Percentiles rank a stretch among this genome's conserved stretches.
These are phyloP conservation scores for Silurus meridionalis DNA, from an alignment of 2,113 vertebrate genomes.

Conservation along the genomic window DNA sequence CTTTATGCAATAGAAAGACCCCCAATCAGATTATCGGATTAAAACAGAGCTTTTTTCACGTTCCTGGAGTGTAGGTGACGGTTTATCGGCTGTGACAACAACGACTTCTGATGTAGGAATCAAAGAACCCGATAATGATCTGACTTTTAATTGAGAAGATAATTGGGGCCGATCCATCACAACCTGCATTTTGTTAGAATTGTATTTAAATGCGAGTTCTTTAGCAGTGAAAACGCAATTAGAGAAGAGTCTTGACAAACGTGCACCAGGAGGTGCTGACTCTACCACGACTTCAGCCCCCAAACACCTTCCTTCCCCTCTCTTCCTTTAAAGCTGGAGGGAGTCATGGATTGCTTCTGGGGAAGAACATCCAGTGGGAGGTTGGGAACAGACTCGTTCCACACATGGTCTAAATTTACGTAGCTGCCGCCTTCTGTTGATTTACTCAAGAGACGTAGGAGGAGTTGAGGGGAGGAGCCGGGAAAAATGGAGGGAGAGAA, in stretches of 20 bases:
- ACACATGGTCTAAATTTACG: conserved; percentile 58
- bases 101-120: not conserved
- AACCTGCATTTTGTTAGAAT: not conserved
- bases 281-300: not conserved
- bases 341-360: not conserved
- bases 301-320: not conserved
- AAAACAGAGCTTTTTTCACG: not conserved
- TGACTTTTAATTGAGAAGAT: not conserved
- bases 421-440: conserved; percentile 50
- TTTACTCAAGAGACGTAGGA: conserved; percentile 24
- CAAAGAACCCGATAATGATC: not conserved
- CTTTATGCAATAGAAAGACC: not conserved
- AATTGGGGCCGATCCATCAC: not conserved
- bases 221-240: too few relatives aligned
- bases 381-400: conserved; percentile 29
- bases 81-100: not conserved
- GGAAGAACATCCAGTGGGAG: not conserved
- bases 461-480: not conserved
- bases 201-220: not conserved
- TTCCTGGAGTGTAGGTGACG: not conserved
- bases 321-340: not conserved
- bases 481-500: conserved; percentile 29
- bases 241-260: not conserved
- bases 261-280: not conserved
- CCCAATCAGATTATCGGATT: not conserved